Conservation (phyloP, 2,888 invertebrate genomes). For the Agonopterix alstromeriana region DNA sequence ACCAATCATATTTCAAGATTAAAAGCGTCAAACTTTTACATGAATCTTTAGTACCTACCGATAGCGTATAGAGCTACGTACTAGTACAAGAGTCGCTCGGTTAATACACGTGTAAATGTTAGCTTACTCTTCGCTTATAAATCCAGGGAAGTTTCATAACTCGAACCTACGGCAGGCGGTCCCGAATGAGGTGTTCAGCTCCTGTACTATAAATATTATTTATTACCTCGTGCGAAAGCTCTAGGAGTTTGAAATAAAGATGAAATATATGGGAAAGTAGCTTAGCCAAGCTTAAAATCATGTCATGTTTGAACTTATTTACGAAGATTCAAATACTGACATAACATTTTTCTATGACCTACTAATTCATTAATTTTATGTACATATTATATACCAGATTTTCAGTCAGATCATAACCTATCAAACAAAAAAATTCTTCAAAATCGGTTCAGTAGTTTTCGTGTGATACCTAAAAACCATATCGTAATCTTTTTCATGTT, state of each 20-base stretch:
- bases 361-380: too few relatives aligned
- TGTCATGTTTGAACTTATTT: background rate
- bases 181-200: constrained; percentile 42
- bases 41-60: background rate
- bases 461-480: too few relatives aligned
- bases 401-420: too few relatives aligned
- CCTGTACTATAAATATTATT: constrained; percentile 46
- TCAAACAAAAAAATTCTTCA: too few relatives aligned
- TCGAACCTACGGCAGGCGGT: constrained; percentile 22
- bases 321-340: too few relatives aligned
- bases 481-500: too few relatives aligned
- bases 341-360: too few relatives aligned
- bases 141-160: constrained; percentile 43
- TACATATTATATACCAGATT: too few relatives aligned
- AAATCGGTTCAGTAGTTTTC: too few relatives aligned
- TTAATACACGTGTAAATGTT: constrained; percentile 27
- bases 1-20: too few relatives aligned
- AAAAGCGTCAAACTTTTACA: too few relatives aligned
- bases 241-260: constrained; percentile 27
- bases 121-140: constrained; percentile 36
- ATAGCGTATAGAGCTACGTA: background rate
- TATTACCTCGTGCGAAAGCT: constrained; percentile 29
- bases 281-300: constrained; percentile 12
- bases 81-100: constrained; percentile 26
- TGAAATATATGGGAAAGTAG: constrained; percentile 16